Conservation (phyloP, 1,140 invertebrate species). For the Hylaeus anthracinus region DNA sequence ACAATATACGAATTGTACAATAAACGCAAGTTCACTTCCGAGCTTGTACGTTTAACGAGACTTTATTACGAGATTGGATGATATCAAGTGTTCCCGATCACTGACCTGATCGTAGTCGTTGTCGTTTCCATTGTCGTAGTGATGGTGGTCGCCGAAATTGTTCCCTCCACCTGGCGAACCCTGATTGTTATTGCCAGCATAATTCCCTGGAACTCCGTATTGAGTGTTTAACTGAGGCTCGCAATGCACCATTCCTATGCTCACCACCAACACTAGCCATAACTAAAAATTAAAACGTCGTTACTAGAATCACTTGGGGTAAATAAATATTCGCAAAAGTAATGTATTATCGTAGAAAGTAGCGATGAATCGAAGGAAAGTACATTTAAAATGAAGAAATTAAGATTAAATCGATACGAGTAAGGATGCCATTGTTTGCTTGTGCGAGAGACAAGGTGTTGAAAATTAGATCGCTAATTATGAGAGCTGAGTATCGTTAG, state of each 20-base stretch:
- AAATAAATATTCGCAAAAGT: no score
- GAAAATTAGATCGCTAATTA: constrained; percentile 3
- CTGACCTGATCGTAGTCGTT: constrained; percentile 77
- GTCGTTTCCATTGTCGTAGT: constrained; percentile 67
- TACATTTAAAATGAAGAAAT: neutral
- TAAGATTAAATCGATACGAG: neutral
- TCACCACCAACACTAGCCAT: constrained; percentile 65
- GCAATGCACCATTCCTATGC: constrained; percentile 66
- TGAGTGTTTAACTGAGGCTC: constrained; percentile 76
- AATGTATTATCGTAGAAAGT: neutral
- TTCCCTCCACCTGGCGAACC: constrained; percentile 28
- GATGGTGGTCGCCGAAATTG: constrained; percentile 52
- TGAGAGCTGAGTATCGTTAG: neutral
- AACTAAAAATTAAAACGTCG: constrained; percentile 60
- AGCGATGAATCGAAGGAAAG: neutral
- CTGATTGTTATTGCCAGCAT: constrained; percentile 53
- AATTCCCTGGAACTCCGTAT: constrained; percentile 78
- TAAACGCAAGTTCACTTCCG: no score
- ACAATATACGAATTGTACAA: no score
- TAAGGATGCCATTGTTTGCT: constrained; percentile 2
- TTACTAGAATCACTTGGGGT: no score
- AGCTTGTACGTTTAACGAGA: no score
- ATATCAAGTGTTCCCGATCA: neutral
- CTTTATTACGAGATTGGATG: constrained; percentile 25
- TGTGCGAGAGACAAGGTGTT: neutral